Percentiles rank a stretch among this genome's conserved stretches.
Evolutionary conservation across 2,113 vertebrate genomes (phyloP).

Genomic region (Phalacrocorax pelagicus): DNA sequence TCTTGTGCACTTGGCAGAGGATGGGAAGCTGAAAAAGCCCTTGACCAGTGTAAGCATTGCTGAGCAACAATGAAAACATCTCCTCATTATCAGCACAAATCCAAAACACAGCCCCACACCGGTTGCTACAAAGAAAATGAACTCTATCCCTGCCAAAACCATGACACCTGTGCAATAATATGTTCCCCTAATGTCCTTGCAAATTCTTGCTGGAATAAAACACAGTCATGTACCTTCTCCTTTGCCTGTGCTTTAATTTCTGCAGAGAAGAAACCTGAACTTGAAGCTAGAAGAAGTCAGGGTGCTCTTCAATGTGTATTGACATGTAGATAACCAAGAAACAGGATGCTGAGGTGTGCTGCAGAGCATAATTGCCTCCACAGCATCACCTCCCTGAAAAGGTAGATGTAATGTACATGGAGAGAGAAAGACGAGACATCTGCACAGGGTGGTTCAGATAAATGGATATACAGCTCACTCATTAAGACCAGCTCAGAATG

Average conservation of each 20-base stretch:
- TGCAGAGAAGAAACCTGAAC: neutral
- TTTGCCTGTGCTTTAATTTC: neutral
- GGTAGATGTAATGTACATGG: neutral
- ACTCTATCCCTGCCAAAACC: too few relatives aligned
- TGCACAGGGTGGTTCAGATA: neutral
- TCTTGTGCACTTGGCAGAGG: too few relatives aligned
- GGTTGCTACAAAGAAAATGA: too few relatives aligned
- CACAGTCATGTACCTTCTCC: neutral
- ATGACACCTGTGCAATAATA: neutral
- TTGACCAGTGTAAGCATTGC: too few relatives aligned
- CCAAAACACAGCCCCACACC: too few relatives aligned
- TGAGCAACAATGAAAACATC: too few relatives aligned
- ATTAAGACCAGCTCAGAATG: neutral
- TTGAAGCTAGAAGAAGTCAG: neutral
- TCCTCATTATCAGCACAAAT: too few relatives aligned
- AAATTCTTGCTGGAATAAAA: neutral
- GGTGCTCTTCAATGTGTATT: neutral
- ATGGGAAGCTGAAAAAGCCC: too few relatives aligned
- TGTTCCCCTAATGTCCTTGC: neutral
- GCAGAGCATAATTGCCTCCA: neutral
- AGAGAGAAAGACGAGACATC: neutral
- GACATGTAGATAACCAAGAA: neutral
- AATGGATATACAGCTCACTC: rapidly evolving
- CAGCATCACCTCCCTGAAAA: neutral
- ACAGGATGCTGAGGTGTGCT: neutral